Conservation (phyloP, 2,888 invertebrate species). For the Caenorhabditis virilis region DNA sequence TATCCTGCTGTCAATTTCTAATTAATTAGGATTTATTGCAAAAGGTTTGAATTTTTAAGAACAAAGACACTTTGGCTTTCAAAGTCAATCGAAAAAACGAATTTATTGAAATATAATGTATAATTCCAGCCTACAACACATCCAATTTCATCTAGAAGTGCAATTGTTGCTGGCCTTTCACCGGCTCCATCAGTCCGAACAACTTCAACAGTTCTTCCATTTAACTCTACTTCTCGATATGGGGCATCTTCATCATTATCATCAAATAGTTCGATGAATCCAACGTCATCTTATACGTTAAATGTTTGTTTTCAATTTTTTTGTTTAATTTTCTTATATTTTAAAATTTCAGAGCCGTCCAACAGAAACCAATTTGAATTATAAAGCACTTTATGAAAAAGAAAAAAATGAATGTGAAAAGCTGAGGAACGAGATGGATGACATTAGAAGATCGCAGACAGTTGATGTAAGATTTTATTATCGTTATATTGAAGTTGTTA, state of each 20-base stretch:
- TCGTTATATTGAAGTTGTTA: neutral
- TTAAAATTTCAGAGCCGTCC: constrained; percentile 39
- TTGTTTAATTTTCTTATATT: too few species aligned
- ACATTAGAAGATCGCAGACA: constrained; percentile 33
- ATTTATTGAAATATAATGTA: too few species aligned
- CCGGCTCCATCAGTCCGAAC: constrained; percentile 24
- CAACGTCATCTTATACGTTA: constrained; percentile 11
- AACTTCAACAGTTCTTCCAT: neutral
- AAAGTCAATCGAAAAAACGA: too few species aligned
- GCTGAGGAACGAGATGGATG: constrained; percentile 56
- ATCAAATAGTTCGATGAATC: constrained; percentile 18
- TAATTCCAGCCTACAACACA: constrained; percentile 9
- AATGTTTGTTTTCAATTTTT: too few species aligned
- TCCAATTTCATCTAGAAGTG: constrained; percentile 29
- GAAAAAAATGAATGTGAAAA: constrained; percentile 58
- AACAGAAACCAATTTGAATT: constrained; percentile 50
- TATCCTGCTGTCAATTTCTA: too few species aligned
- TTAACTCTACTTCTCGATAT: constrained; percentile 5
- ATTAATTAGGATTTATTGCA: too few species aligned
- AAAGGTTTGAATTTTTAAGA: too few species aligned
- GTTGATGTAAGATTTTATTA: neutral
- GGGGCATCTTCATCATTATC: constrained; percentile 22
- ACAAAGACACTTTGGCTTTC: too few species aligned
- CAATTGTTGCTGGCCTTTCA: constrained; percentile 33
- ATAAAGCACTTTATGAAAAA: constrained; percentile 62